These are phyloP conservation scores for Erynnis tages DNA, from an alignment of 2,888 invertebrate species.

Conservation along the genomic window DNA sequence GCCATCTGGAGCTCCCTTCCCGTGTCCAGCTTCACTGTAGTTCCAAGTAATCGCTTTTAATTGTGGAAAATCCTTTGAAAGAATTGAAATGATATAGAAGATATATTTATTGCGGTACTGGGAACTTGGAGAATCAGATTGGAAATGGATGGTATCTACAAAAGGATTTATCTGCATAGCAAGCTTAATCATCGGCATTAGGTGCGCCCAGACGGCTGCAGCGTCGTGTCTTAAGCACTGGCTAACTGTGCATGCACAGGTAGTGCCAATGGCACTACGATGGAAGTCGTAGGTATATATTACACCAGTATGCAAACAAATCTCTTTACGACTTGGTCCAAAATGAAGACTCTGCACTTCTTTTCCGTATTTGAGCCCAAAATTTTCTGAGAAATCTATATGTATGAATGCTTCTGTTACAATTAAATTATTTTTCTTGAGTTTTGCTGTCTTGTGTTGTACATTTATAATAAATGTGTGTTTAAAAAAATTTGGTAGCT, in stretches of 20 bases:
- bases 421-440: too few relatives aligned
- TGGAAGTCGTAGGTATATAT: neutral
- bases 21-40: too few relatives aligned
- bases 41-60: too few relatives aligned
- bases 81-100: too few relatives aligned
- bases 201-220: slow-evolving; percentile 28
- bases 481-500: too few relatives aligned
- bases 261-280: neutral
- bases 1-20: too few relatives aligned
- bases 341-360: neutral
- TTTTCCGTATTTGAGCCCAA: neutral
- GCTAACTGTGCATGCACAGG: slow-evolving; percentile 27
- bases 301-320: neutral
- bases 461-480: too few relatives aligned
- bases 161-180: neutral
- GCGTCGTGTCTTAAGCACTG: slow-evolving; percentile 25
- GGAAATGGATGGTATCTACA: slow-evolving; percentile 5
- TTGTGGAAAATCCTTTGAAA: too few relatives aligned
- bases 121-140: slow-evolving; percentile 9
- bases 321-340: neutral
- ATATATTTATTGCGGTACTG: too few relatives aligned
- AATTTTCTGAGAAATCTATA: neutral
- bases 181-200: slow-evolving; percentile 18
- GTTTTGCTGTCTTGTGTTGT: too few relatives aligned
- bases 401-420: too few relatives aligned